Base-by-base conservation (phyloP, 2,888 invertebrate species). In the Nesidiocoris tenuis region DNA sequence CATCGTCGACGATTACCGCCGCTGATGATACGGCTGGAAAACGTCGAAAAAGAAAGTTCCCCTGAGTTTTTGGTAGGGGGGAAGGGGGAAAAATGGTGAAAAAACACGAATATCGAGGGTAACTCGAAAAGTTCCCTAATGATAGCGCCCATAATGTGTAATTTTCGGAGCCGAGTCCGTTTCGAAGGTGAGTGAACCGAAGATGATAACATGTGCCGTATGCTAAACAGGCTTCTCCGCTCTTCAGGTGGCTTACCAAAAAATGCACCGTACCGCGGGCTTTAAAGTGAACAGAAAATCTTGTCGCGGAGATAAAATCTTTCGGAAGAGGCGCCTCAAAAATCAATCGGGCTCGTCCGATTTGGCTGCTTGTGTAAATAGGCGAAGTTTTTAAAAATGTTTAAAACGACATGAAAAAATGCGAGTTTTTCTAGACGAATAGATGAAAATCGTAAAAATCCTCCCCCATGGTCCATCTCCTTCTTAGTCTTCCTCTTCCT, bases 141-240 rank as follows among this genome's bases (percentile, higher is more conserved):
- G 39, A 39, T 39, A 39, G 39, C 39, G 39, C 12, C 39, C 39
- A 39, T 39, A 39, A 39, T 39, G 39, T 39, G 39, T 39, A 39
- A 39, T 39, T 39, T 39, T 12, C 39, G 39, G 39, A 3, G 5
- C 39, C 39, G 39, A 12, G 39, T 39, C 39, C 39, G 39, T 39
- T 39, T 39, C 39, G 39, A 12, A 39, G 39, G 39, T 39, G 39
- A 39, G 3, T 39, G 39, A 39, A 39, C 18, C 19, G 22, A 63
- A 63, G 63, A 23, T 59, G 59, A 70, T 70, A 59, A 70, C 59
- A 70, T 70, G 70, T 70, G 70, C 70, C 59, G 70, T 70, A 70
- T 70, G 70, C 59, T 70, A 70, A 70, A 70, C 70, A 70, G 70
- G 68, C 25, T 25, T 9, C 19, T 17, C 54, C 54, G 5, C 54